Percentiles rank a stretch among this genome's conserved stretches.
Conservation (phyloP, 2,113 vertebrate species). For the Ciconia maguari region DNA sequence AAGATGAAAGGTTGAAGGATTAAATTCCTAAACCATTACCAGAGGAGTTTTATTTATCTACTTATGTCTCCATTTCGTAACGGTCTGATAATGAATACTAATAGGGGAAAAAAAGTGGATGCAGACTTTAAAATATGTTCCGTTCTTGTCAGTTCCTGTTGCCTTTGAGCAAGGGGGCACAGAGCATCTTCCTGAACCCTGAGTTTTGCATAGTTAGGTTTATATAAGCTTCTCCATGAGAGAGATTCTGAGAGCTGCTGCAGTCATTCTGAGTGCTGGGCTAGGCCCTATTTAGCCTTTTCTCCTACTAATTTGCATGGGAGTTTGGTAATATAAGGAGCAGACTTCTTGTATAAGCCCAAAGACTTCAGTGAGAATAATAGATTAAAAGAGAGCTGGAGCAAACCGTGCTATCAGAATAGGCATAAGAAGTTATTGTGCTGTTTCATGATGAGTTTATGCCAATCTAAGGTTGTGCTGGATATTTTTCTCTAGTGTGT, state of each 20-base stretch:
- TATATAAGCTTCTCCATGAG: background rate
- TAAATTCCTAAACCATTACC: background rate
- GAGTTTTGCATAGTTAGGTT: background rate
- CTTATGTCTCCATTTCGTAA: background rate
- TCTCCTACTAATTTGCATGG: background rate
- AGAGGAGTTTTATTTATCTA: background rate
- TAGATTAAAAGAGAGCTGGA: background rate
- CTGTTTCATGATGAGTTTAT: background rate
- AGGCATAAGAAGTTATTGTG: background rate
- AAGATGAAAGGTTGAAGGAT: slow-evolving; percentile 28
- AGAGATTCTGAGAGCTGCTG: background rate
- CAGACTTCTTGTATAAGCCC: background rate
- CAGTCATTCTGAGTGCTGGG: background rate
- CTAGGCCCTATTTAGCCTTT: background rate
- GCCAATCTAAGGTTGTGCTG: background rate
- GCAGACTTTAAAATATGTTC: background rate
- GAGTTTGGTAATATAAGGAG: background rate
- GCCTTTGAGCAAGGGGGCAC: background rate
- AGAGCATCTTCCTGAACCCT: background rate
- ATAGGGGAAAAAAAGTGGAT: background rate
- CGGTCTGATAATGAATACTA: background rate
- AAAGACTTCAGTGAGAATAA: background rate
- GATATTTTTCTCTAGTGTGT: background rate
- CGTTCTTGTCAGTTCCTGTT: background rate
- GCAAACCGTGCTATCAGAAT: background rate